A percentile compares a stretch with the other conserved stretches of the same genome.
Conservation (phyloP, 2,888 invertebrate species). For the Philhelius pedissequus region DNA sequence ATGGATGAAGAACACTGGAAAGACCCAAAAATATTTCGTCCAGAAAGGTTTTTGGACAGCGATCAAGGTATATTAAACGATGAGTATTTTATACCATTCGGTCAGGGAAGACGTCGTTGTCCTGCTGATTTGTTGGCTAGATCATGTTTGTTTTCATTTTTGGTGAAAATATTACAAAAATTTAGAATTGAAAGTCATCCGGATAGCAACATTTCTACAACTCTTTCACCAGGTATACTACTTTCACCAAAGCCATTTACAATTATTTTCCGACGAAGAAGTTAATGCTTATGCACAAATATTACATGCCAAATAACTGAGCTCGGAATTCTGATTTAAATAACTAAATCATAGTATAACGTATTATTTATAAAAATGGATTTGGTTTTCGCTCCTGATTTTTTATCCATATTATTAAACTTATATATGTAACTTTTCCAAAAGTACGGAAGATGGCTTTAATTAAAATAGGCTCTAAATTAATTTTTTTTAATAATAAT, state of each 20-base stretch:
- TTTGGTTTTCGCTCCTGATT: background rate
- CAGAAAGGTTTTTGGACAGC: conserved; percentile 82
- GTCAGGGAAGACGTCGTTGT: conserved; percentile 83
- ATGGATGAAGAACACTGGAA: conserved; percentile 81
- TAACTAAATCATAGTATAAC: background rate
- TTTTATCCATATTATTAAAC: background rate
- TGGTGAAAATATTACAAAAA: conserved; percentile 82
- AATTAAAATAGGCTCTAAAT: too few relatives aligned
- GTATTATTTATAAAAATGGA: background rate
- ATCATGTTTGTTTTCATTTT: conserved; percentile 82
- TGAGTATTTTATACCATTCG: conserved; percentile 77
- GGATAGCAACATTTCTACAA: conserved; percentile 77
- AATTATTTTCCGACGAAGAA: conserved; percentile 74
- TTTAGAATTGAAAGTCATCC: conserved; percentile 79
- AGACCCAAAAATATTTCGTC: conserved; percentile 83
- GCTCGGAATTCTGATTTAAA: background rate
- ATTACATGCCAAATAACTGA: background rate
- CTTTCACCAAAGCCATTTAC: conserved; percentile 81
- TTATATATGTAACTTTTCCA: too few relatives aligned
- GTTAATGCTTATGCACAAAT: background rate
- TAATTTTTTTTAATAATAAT: too few relatives aligned
- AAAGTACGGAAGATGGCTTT: too few relatives aligned
- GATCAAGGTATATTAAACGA: conserved; percentile 73
- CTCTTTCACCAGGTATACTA: conserved; percentile 81
- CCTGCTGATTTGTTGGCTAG: conserved; percentile 83